phyloP scores from a whole-genome alignment of 2,113 vertebrate species.

The Neolamprologus hecqui region DNA sequence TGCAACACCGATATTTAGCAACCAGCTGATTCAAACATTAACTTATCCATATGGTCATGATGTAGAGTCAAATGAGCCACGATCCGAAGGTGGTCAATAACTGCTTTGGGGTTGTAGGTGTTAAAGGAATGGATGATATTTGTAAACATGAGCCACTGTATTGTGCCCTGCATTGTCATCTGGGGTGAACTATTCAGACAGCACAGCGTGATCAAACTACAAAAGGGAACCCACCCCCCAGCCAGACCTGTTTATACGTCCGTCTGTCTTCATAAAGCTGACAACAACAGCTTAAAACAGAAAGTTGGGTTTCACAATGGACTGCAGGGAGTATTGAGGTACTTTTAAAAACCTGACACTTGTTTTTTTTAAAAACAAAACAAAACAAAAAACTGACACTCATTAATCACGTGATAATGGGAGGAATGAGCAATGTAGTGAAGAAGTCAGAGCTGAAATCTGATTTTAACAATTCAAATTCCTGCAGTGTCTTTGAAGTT shows the following conservation, averaged over 20 bases:
- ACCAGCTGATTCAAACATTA: neutral
- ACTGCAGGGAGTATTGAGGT: neutral
- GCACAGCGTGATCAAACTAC: conserved; percentile 44
- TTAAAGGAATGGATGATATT: conserved; percentile 46
- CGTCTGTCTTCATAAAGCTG: conserved; percentile 42
- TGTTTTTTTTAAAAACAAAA: neutral
- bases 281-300: conserved; percentile 6
- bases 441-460: neutral
- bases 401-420: neutral
- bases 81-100: conserved; percentile 11
- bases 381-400: neutral
- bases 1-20: neutral
- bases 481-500: neutral
- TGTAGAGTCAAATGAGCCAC: neutral
- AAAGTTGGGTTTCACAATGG: neutral
- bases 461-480: neutral
- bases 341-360: neutral
- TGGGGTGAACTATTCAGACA: conserved; percentile 51
- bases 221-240: conserved; percentile 38
- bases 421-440: neutral
- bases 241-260: conserved; percentile 52
- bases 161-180: conserved; percentile 60
- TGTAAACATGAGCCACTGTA: conserved; percentile 50
- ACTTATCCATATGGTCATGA: neutral
- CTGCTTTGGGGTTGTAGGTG: neutral